phyloP scores from a whole-genome alignment of 2,888 invertebrate genomes.

The Tetropium fuscum region DNA sequence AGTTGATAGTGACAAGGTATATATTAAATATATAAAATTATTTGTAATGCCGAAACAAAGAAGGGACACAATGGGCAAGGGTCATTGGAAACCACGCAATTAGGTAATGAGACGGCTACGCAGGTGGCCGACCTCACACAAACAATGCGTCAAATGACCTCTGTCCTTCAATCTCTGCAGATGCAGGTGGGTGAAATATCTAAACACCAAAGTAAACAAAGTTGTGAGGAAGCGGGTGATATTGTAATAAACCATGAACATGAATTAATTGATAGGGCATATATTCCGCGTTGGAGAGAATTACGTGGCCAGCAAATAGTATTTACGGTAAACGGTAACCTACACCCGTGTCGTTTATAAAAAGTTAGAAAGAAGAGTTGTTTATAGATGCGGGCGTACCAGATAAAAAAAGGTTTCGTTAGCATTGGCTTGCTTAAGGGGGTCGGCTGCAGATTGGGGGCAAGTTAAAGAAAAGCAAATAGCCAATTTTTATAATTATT shows the following conservation, averaged over 20 bases:
- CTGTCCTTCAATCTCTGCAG: conserved; percentile 1
- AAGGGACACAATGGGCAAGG: too few species aligned
- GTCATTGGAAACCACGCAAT: too few species aligned
- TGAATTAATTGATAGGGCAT: neutral
- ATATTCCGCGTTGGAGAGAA: conserved; percentile 9
- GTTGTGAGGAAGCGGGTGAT: neutral
- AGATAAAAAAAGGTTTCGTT: conserved; percentile 2
- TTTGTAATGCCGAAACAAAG: too few species aligned
- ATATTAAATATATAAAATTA: too few species aligned
- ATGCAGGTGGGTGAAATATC: neutral
- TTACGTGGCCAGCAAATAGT: conserved; percentile 8
- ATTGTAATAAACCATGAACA: too few species aligned
- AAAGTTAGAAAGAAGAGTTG: conserved; percentile 1
- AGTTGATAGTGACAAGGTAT: too few species aligned
- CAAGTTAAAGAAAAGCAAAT: conserved; percentile 14
- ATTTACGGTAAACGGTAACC: conserved; percentile 1
- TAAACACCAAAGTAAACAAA: neutral
- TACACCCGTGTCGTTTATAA: conserved; percentile 12
- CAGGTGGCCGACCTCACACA: neutral
- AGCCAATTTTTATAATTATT: neutral
- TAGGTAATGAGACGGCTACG: too few species aligned
- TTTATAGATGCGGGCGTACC: conserved; percentile 18
- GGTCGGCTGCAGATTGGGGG: conserved; percentile 11
- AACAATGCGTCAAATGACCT: neutral
- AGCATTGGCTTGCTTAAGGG: conserved; percentile 1